Conservation (phyloP, 2,113 vertebrate species). For the Catharus minimus region DNA sequence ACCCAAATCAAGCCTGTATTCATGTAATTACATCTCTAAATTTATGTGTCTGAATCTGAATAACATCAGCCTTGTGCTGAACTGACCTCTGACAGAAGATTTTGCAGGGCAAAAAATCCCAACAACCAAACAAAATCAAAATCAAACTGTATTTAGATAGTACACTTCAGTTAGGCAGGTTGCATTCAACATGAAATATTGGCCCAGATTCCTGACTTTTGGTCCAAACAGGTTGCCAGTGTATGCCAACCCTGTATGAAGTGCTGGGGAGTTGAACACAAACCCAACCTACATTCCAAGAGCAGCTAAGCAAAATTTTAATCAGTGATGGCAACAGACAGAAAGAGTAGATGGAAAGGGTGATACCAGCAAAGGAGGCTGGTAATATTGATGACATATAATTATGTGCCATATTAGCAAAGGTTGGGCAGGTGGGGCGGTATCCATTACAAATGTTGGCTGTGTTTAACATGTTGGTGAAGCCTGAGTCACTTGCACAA, state of each 20-base stretch:
- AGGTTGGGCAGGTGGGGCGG: constrained; percentile 41
- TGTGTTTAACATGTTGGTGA: constrained; percentile 35
- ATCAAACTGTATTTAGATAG: neutral
- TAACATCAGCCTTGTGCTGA: neutral
- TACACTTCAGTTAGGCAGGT: neutral
- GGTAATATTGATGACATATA: constrained; percentile 38
- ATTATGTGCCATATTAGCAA: constrained; percentile 46
- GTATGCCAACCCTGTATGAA: neutral
- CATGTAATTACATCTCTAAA: neutral
- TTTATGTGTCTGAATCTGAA: neutral
- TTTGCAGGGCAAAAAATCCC: rapidly evolving
- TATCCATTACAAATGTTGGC: constrained; percentile 51
- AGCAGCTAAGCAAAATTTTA: constrained; percentile 21
- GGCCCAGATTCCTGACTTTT: neutral
- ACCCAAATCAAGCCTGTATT: neutral
- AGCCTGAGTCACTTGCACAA: neutral
- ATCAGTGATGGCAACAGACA: neutral
- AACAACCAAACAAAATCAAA: neutral
- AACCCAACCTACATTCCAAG: constrained; percentile 21
- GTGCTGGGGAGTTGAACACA: neutral
- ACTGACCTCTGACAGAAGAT: neutral
- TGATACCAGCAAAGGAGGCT: constrained; percentile 25
- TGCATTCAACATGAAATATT: neutral
- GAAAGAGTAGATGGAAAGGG: constrained; percentile 18
- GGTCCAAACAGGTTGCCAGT: neutral